Evolutionary conservation across 2,888 invertebrate species (phyloP).

Genomic region (Tanytarsus gracilentus): DNA sequence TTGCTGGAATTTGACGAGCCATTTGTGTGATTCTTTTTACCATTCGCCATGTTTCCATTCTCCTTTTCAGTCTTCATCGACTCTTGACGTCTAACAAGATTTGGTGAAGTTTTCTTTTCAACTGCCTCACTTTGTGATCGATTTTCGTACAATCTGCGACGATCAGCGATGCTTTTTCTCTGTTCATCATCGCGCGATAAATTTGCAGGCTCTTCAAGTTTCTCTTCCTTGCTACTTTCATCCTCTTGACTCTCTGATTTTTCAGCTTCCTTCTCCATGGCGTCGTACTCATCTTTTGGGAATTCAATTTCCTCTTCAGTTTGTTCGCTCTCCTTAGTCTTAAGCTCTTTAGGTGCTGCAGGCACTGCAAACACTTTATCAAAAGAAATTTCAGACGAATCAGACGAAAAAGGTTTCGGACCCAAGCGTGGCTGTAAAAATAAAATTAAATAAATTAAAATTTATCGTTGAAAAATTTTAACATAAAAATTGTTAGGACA

Average conservation of each 20-base stretch:
- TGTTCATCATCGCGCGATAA: background rate
- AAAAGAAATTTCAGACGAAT: conserved; percentile 65
- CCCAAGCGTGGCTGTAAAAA: conserved; percentile 66
- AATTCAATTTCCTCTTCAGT: conserved; percentile 44
- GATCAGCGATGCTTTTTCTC: conserved; percentile 65
- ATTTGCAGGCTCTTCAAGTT: background rate
- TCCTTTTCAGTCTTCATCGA: conserved; percentile 37
- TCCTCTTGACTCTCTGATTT: background rate
- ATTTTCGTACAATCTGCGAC: conserved; percentile 66
- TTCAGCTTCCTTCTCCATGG: conserved; percentile 2
- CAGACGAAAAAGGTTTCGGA: conserved; percentile 75
- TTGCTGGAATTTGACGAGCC: conserved; percentile 49
- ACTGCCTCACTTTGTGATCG: conserved; percentile 60
- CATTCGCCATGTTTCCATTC: conserved; percentile 41
- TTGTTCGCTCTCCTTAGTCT: conserved; percentile 33
- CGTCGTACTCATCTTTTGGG: conserved; percentile 39
- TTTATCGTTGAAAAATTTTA: conserved; percentile 27
- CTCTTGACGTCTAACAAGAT: conserved; percentile 49
- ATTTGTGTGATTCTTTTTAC: conserved; percentile 28
- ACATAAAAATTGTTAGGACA: conserved; percentile 13
- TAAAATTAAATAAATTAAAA: background rate
- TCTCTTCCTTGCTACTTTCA: background rate
- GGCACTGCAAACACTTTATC: conserved; percentile 77
- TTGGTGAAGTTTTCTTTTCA: conserved; percentile 63
- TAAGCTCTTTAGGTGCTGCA: conserved; percentile 50